Conservation (phyloP, 2,113 vertebrate genomes). For the Lepus europaeus region DNA sequence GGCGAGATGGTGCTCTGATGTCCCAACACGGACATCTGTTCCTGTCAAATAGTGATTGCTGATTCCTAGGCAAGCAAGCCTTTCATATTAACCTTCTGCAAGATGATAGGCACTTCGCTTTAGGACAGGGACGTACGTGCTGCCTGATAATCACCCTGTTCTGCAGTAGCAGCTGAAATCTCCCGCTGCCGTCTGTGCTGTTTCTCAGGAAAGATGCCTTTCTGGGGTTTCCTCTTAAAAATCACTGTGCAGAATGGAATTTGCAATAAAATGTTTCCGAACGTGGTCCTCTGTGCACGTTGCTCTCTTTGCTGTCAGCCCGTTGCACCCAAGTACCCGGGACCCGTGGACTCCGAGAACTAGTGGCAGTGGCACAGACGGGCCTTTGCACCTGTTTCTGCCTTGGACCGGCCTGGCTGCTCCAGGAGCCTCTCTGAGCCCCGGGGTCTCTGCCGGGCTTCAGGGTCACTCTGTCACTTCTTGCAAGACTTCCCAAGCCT, state of each 20-base stretch:
- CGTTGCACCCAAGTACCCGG: background rate
- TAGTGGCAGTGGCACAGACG: background rate
- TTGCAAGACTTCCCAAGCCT: background rate
- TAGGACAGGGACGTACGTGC: background rate
- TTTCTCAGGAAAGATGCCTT: constrained; percentile 52
- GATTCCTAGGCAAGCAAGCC: background rate
- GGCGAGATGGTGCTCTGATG: constrained; percentile 38
- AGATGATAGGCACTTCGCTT: background rate
- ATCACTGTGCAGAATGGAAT: constrained; percentile 54
- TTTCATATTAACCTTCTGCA: background rate
- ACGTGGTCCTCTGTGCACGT: background rate
- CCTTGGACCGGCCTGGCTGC: background rate
- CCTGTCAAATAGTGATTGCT: background rate
- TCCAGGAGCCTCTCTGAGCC: background rate
- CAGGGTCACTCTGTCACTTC: background rate
- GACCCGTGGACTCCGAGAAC: too few species aligned
- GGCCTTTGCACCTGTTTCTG: background rate
- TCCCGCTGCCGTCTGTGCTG: background rate
- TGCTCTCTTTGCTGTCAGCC: background rate
- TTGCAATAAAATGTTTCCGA: constrained; percentile 70
- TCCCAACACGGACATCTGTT: background rate
- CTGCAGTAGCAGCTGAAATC: constrained; percentile 1
- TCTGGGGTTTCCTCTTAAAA: constrained; percentile 49
- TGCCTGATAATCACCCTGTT: constrained; percentile 1
- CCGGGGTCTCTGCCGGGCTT: background rate